These are phyloP conservation scores for Grammomys surdaster DNA, from an alignment of 2,113 vertebrate genomes.

Conservation along the genomic window DNA sequence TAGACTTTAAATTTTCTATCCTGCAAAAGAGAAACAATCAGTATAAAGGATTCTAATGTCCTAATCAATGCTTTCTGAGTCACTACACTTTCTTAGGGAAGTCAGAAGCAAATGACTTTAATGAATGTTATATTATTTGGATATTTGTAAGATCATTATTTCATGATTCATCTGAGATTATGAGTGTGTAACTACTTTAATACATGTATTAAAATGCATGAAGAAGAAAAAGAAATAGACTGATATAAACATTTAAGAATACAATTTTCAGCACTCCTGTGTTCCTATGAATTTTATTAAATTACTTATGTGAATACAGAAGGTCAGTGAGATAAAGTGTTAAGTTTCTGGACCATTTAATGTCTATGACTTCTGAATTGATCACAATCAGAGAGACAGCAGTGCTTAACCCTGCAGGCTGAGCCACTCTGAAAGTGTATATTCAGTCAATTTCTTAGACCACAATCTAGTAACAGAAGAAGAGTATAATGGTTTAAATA, in stretches of 20 bases:
- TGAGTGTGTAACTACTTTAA: background rate
- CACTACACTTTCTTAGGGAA: background rate
- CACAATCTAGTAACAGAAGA: background rate
- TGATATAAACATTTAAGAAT: conserved; percentile 3
- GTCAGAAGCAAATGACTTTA: background rate
- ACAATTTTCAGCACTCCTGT: background rate
- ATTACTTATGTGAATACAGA: conserved; percentile 19
- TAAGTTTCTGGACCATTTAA: conserved; percentile 50
- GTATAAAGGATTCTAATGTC: background rate
- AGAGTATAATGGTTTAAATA: background rate
- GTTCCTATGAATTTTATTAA: conserved; percentile 29
- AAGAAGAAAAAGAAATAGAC: background rate
- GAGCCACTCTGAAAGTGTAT: background rate
- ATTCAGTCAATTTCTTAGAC: background rate
- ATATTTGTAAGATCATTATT: conserved; percentile 4
- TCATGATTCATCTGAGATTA: background rate
- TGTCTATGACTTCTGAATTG: background rate
- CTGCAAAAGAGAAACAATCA: background rate
- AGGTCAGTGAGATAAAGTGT: conserved; percentile 6
- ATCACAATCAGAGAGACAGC: conserved; percentile 52
- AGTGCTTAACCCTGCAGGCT: background rate
- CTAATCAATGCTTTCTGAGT: conserved; percentile 21
- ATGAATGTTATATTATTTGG: background rate
- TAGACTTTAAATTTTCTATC: background rate
- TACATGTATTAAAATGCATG: background rate